Evolutionary conservation across 2,888 invertebrate genomes (phyloP).

Genomic region (Drosophila nigricruria): DNA sequence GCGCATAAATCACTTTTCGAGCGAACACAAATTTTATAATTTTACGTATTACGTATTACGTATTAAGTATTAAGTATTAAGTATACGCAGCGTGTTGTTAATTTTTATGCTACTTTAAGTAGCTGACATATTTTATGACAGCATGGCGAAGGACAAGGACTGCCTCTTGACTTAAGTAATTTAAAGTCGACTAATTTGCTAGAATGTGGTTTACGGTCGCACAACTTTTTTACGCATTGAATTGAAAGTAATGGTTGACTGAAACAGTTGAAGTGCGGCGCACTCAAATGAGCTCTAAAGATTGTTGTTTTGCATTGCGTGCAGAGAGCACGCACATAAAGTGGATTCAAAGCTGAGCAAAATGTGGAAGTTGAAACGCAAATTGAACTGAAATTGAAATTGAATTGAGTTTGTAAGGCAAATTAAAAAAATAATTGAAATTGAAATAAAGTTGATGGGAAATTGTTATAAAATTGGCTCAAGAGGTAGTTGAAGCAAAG

Average conservation of each 20-base stretch:
- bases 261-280: constrained; percentile 15
- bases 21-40: constrained; percentile 8
- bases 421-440: background rate
- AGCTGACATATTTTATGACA: constrained; percentile 62
- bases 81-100: constrained; percentile 62
- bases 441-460: background rate
- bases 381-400: constrained; percentile 10
- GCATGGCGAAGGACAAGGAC: constrained; percentile 11
- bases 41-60: constrained; percentile 42
- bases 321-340: background rate
- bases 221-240: constrained; percentile 25
- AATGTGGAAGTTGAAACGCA: background rate
- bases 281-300: constrained; percentile 15
- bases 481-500: background rate
- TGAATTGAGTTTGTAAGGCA: background rate
- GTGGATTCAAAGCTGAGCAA: background rate
- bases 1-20: constrained; percentile 59
- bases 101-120: constrained; percentile 65
- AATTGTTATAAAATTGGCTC: background rate
- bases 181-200: constrained; percentile 58
- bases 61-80: constrained; percentile 31
- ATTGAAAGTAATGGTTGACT: constrained; percentile 33
- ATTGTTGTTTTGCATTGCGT: background rate
- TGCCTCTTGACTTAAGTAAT: constrained; percentile 48
- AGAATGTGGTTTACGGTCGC: constrained; percentile 50